Conservation (phyloP, 2,797 vertebrate genomes). For the Helostoma temminkii region DNA sequence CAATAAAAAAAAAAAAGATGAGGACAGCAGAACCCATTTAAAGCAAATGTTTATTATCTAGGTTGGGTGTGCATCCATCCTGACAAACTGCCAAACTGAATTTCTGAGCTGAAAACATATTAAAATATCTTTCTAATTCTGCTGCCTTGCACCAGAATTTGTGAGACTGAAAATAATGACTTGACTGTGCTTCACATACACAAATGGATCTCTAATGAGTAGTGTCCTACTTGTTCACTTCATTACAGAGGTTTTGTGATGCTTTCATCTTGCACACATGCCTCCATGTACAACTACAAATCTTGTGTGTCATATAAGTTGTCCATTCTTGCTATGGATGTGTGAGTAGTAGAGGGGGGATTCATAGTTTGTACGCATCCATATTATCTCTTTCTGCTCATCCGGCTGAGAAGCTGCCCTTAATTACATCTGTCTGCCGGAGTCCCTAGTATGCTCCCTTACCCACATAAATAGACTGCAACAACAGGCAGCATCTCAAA, state of each 20-base stretch:
- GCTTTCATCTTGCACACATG: slow-evolving; percentile 72
- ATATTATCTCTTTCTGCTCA: slow-evolving; percentile 75
- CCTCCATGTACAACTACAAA: slow-evolving; percentile 57
- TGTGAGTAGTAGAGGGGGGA: slow-evolving; percentile 12
- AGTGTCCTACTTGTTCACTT: slow-evolving; percentile 80
- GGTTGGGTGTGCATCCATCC: slow-evolving; percentile 44
- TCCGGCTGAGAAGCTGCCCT: slow-evolving; percentile 72
- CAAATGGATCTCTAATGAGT: slow-evolving; percentile 78
- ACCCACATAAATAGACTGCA: slow-evolving; percentile 70
- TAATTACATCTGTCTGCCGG: slow-evolving; percentile 78
- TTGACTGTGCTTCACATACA: slow-evolving; percentile 51
- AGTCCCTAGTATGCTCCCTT: slow-evolving; percentile 71
- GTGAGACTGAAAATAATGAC: slow-evolving; percentile 67
- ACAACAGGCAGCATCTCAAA: slow-evolving; percentile 71
- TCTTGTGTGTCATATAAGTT: slow-evolving; percentile 63
- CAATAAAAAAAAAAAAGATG: slow-evolving; percentile 22
- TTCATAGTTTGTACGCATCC: slow-evolving; percentile 68
- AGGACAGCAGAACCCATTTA: slow-evolving; percentile 39
- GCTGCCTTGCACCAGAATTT: slow-evolving; percentile 42
- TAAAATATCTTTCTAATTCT: slow-evolving; percentile 60
- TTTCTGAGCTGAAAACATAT: slow-evolving; percentile 53
- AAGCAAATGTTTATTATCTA: slow-evolving; percentile 55
- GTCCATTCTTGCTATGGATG: slow-evolving; percentile 33
- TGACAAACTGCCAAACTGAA: slow-evolving; percentile 57
- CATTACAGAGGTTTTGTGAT: slow-evolving; percentile 71